Evolutionary conservation across 2,797 vertebrate species (phyloP).

Genomic region (Micrastur ruficollis): DNA sequence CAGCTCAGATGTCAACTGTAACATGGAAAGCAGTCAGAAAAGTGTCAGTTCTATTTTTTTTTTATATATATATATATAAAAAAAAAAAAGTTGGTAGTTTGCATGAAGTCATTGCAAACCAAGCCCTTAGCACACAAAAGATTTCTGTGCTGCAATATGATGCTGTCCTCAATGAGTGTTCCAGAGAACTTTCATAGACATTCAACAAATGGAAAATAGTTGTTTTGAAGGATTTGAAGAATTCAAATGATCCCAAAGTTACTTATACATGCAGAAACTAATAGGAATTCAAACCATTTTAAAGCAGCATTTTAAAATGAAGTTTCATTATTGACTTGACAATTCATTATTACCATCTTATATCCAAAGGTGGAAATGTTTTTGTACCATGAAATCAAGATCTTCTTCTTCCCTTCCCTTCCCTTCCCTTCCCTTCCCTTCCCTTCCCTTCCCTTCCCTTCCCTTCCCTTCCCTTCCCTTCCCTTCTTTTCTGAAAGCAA

Average conservation of each 20-base stretch:
- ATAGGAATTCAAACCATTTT: neutral
- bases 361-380: neutral
- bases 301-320: neutral
- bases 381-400: neutral
- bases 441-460: neutral
- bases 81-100: neutral
- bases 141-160: neutral
- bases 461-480: neutral
- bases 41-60: neutral
- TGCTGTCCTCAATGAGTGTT: neutral
- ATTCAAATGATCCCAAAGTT: neutral
- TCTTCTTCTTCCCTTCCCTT: neutral
- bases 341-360: neutral
- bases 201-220: neutral
- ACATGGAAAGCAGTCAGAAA: neutral
- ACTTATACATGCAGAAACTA: neutral
- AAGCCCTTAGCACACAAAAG: neutral
- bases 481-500: neutral
- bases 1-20: neutral
- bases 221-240: neutral
- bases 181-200: neutral
- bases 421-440: neutral
- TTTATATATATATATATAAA: neutral
- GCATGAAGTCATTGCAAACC: neutral
- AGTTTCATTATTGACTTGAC: neutral